phyloP scores from a whole-genome alignment of 2,888 invertebrate species.

The Peribatodes rhomboidaria region DNA sequence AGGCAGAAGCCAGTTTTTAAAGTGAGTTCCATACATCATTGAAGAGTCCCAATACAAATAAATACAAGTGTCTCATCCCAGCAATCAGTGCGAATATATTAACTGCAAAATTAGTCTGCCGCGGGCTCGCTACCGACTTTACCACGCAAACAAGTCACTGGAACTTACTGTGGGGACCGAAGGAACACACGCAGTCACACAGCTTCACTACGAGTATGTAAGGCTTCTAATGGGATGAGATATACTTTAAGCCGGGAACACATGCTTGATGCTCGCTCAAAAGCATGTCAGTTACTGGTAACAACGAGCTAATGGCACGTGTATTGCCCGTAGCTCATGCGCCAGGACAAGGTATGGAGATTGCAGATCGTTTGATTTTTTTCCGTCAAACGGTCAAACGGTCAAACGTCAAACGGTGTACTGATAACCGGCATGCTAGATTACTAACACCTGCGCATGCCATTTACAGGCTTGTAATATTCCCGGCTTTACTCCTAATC shows the following conservation, averaged over 20 bases:
- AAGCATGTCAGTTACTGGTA: no score
- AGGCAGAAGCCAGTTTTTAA: background rate
- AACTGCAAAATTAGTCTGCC: conserved; percentile 76
- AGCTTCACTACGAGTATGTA: background rate
- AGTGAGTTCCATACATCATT: conserved; percentile 34
- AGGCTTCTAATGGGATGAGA: background rate
- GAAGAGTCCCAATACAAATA: conserved; percentile 60
- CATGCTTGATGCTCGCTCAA: no score
- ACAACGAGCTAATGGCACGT: no score
- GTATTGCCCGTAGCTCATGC: no score
- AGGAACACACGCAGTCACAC: conserved; percentile 27
- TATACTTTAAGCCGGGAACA: background rate
- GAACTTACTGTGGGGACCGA: conserved; percentile 18
- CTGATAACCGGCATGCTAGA: no score
- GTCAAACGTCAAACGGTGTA: no score
- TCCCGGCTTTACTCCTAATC: no score
- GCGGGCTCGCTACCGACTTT: conserved; percentile 53
- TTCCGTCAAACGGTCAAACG: no score
- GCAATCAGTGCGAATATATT: conserved; percentile 82
- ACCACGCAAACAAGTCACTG: conserved; percentile 32
- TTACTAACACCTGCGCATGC: no score
- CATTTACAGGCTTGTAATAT: no score
- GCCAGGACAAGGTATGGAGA: no score
- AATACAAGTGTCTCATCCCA: conserved; percentile 69
- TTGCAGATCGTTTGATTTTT: no score